Conservation (phyloP, 1,140 invertebrate species). For the Panonychus citri region DNA sequence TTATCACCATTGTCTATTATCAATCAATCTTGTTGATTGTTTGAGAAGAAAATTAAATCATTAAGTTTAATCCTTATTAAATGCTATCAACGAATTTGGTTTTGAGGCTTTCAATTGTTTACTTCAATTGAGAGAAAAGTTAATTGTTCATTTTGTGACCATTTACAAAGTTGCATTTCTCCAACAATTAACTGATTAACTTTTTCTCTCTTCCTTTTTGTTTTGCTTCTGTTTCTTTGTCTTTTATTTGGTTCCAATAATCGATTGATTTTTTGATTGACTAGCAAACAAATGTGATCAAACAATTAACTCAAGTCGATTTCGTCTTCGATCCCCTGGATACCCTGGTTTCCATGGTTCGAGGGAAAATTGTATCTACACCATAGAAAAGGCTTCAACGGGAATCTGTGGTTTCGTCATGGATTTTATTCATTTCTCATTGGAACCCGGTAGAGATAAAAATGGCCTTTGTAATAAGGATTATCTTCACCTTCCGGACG, state of each 20-base stretch:
- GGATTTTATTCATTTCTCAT: slow-evolving; percentile 14
- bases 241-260: background rate
- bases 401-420: slow-evolving; percentile 11
- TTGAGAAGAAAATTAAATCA: no score
- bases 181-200: no score
- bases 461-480: slow-evolving; percentile 10
- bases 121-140: no score
- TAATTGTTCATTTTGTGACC: background rate
- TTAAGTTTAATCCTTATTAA: no score
- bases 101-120: no score
- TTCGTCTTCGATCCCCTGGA: background rate
- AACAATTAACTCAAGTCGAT: background rate
- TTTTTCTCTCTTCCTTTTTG: no score
- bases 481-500: slow-evolving; percentile 14
- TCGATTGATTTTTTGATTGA: background rate
- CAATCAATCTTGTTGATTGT: no score
- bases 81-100: no score
- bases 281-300: slow-evolving; percentile 5
- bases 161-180: background rate
- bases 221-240: background rate
- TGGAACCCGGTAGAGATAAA: slow-evolving; percentile 9
- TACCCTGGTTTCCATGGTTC: slow-evolving; percentile 2
- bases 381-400: background rate
- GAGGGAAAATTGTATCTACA: slow-evolving; percentile 7
- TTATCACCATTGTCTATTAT: no score